Evolutionary conservation across 2,113 vertebrate genomes (phyloP).

Genomic region (Myrmecophaga tridactyla): DNA sequence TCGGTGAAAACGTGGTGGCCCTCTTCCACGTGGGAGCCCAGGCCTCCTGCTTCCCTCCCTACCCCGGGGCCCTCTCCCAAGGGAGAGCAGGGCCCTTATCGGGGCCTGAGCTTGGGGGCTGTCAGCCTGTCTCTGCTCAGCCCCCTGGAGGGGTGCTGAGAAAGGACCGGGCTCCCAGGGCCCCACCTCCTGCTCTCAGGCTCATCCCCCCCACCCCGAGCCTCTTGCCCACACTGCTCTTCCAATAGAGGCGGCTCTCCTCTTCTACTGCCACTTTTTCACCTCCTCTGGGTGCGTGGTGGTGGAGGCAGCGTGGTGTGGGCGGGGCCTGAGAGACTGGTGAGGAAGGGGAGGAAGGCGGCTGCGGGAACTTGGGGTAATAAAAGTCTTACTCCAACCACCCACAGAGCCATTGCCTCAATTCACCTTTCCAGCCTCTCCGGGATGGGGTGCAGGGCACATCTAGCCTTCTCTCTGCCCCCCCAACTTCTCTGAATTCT

Average conservation of each 20-base stretch:
- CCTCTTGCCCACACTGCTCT: neutral
- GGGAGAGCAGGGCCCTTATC: neutral
- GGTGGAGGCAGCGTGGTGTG: neutral
- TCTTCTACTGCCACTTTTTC: neutral
- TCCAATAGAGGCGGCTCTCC: slow-evolving; percentile 46
- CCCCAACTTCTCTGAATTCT: neutral
- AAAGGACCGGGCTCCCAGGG: neutral
- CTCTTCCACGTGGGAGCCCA: too few species aligned
- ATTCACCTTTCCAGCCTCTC: neutral
- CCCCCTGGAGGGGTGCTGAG: neutral
- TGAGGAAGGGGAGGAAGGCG: neutral
- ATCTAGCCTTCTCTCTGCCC: too few species aligned
- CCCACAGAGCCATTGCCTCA: neutral
- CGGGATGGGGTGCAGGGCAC: neutral
- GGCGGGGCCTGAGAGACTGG: neutral
- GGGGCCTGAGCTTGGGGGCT: neutral
- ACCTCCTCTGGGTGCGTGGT: neutral
- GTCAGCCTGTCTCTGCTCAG: neutral
- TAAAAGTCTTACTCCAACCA: neutral
- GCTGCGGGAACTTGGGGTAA: neutral
- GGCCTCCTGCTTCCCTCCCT: slow-evolving; percentile 22
- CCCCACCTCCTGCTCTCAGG: neutral
- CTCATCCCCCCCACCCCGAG: neutral
- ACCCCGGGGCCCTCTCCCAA: neutral
- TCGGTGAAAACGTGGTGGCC: too few species aligned